Base-by-base conservation (phyloP, 2,113 vertebrate species). In the Dicentrarchus labrax region DNA sequence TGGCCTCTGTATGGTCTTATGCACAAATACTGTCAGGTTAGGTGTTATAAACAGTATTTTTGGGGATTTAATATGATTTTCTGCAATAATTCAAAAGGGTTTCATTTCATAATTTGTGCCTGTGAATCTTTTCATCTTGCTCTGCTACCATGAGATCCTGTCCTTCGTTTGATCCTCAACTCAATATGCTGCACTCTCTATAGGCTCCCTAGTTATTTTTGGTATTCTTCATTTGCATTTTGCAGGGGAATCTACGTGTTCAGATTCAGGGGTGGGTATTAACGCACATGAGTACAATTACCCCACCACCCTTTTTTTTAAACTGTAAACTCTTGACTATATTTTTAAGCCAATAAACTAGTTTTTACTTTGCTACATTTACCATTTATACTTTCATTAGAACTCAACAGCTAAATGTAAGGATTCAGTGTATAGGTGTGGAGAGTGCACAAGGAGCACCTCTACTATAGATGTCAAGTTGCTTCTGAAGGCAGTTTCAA, bases 81-180 rank as follows among this genome's bases (percentile, higher is more conserved):
- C 21, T 51, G 53, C 6, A 22, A 59, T 36, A 57, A 21, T 78
- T 21, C 19, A 64, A 71, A 62, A 56, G 45, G 50, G 17, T 22
- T 68, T 51, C 13, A 62, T n/a, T 67, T 62, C 9, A 36, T 60
- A 59, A 50, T 69, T 54, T 62, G 16, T 50, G 59, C 17, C 38
- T 64, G 50, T 45, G 54, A 51, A 50, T 50, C 60, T 22, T 75
- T 69, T 69, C 2, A 76, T 82, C n/a, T 53, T 2, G 17, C 56
- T 82, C 64, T 69, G 47, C 38, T 48, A 11, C 5, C n/a, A 24
- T 47, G 36, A 54, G 30, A 68, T 16, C 43, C 67, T 57, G 21
- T 69, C 56, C 19, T 75, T n/a, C 45, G 62, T 24, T 54, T 72
- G 16, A 71, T 65, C 38, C 59, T 70, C 10, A 60, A n/a, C 36